Conservation (phyloP, 2,113 vertebrate species). For the Mus spicilegus region DNA sequence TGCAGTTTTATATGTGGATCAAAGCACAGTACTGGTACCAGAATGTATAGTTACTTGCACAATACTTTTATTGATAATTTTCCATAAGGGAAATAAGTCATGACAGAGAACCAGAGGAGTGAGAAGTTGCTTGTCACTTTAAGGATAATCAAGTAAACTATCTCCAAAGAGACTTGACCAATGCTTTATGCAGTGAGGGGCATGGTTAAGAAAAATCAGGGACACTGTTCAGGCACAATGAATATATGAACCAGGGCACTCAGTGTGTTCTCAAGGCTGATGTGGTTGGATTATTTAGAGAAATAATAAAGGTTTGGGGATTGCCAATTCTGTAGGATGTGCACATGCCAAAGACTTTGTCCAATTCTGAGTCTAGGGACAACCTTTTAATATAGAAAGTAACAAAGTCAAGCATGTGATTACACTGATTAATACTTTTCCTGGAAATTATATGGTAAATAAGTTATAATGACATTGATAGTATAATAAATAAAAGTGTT, state of each 20-base stretch:
- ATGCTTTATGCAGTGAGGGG: background rate
- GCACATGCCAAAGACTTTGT: background rate
- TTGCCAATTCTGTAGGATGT: accelerated
- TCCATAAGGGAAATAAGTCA: background rate
- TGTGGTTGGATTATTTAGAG: background rate
- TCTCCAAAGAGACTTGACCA: background rate
- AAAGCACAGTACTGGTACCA: background rate
- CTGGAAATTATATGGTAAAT: background rate
- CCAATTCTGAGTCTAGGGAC: background rate
- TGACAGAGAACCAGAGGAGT: background rate
- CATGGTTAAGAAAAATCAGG: background rate
- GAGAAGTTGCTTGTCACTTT: background rate
- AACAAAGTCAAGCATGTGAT: background rate
- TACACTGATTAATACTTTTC: background rate
- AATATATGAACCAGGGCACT: background rate
- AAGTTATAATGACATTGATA: background rate
- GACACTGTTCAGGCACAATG: background rate
- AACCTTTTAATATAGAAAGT: background rate
- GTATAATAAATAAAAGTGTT: background rate
- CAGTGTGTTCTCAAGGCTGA: background rate
- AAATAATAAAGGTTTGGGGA: background rate
- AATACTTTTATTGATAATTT: background rate
- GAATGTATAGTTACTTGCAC: background rate
- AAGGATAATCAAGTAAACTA: background rate
- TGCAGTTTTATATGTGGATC: background rate